phyloP scores from a whole-genome alignment of 2,797 vertebrate species.

The Parotocinclus haroldoi region DNA sequence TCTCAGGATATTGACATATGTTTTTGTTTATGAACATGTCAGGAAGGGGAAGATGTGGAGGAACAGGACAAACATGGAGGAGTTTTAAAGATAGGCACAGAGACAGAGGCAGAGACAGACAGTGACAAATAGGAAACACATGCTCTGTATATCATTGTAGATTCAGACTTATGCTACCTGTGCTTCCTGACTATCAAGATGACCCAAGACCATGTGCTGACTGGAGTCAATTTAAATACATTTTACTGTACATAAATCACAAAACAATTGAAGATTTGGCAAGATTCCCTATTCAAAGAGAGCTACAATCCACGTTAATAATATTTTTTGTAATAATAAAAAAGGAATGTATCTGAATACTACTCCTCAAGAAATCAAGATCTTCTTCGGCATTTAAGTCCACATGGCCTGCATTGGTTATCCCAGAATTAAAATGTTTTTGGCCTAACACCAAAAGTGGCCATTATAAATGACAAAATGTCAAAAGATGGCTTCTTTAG shows the following conservation, averaged over 20 bases:
- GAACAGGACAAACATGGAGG: too few relatives aligned
- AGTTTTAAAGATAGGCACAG: too few relatives aligned
- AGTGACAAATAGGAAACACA: too few relatives aligned
- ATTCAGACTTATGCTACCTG: constrained; percentile 38
- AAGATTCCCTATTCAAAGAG: constrained; percentile 40
- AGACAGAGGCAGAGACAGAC: too few relatives aligned
- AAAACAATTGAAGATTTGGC: constrained; percentile 38
- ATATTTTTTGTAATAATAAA: too few relatives aligned
- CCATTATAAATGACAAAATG: constrained; percentile 20
- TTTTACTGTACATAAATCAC: constrained; percentile 34
- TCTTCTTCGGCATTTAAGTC: constrained; percentile 41
- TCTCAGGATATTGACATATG: too few relatives aligned
- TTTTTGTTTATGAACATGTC: too few relatives aligned
- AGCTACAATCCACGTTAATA: constrained; percentile 22
- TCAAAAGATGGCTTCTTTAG: constrained; percentile 34
- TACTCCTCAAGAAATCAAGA: constrained; percentile 43
- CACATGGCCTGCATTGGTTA: constrained; percentile 38
- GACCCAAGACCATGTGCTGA: constrained; percentile 6
- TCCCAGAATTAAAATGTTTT: constrained; percentile 41
- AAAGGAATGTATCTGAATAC: constrained; percentile 40
- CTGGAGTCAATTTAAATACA: constrained; percentile 40
- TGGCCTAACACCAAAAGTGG: constrained; percentile 30
- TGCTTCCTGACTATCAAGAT: constrained; percentile 33
- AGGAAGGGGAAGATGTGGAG: too few relatives aligned
- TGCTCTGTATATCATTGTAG: constrained; percentile 5